Conservation (phyloP, 2,888 invertebrate species). For the Tipula lateralis region DNA sequence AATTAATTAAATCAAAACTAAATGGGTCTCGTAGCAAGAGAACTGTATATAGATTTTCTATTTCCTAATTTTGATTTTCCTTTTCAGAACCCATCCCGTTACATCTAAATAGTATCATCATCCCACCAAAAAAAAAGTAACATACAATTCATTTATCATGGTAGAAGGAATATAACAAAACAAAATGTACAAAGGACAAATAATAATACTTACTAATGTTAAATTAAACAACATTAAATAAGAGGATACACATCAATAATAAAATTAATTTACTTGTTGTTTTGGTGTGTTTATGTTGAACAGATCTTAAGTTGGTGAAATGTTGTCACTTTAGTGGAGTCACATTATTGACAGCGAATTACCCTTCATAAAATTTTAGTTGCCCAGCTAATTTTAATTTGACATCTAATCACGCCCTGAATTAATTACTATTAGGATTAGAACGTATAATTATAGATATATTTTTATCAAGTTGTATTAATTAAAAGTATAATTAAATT, state of each 20-base stretch:
- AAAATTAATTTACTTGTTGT: background rate
- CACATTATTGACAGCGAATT: background rate
- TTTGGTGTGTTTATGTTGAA: background rate
- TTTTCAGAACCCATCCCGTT: background rate
- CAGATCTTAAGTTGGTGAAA: background rate
- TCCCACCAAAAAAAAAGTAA: background rate
- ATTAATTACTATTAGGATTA: background rate
- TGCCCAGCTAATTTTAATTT: background rate
- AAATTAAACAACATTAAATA: background rate
- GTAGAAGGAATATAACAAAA: background rate
- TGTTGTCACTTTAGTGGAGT: background rate
- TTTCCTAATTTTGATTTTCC: background rate
- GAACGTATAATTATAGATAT: background rate
- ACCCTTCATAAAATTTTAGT: background rate
- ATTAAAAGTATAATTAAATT: background rate
- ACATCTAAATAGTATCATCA: too few relatives aligned
- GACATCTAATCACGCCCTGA: background rate
- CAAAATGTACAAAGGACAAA: background rate
- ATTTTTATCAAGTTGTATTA: background rate
- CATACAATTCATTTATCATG: background rate
- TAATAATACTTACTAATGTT: background rate
- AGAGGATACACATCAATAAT: background rate
- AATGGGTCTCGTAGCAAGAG: background rate
- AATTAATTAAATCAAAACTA: slow-evolving; percentile 4
- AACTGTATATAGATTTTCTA: background rate